These are phyloP conservation scores for Drosophila mayri DNA, from an alignment of 1,140 invertebrate genomes.

Conservation along the genomic window DNA sequence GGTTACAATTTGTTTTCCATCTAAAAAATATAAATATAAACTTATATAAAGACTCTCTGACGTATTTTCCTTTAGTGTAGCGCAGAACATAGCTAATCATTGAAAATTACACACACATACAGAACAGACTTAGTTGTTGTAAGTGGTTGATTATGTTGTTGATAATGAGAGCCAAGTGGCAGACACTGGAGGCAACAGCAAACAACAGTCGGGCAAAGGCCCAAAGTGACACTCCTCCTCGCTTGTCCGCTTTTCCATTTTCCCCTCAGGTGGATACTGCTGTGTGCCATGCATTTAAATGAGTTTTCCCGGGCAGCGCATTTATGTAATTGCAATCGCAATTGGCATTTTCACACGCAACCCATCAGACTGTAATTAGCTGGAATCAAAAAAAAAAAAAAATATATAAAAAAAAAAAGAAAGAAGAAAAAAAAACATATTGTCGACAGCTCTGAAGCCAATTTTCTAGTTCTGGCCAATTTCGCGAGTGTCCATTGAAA, in stretches of 20 bases:
- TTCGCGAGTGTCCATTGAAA: conserved; percentile 16
- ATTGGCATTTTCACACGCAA: conserved; percentile 44
- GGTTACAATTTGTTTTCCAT: too few relatives aligned
- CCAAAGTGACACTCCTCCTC: conserved; percentile 21
- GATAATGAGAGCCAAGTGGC: conserved; percentile 67
- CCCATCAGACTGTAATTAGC: conserved; percentile 52
- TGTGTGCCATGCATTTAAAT: conserved; percentile 68
- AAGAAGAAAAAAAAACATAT: neutral
- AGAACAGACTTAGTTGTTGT: conserved; percentile 31
- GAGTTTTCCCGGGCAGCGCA: conserved; percentile 49
- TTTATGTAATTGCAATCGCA: conserved; percentile 59
- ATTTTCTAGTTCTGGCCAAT: conserved; percentile 5
- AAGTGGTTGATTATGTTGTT: conserved; percentile 78
- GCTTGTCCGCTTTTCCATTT: conserved; percentile 1
- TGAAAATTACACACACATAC: conserved; percentile 18
- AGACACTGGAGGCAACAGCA: conserved; percentile 28
- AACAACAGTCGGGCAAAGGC: conserved; percentile 29
- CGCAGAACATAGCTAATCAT: conserved; percentile 41
- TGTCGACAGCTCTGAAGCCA: neutral
- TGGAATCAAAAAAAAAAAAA: conserved; percentile 1
- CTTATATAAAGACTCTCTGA: too few relatives aligned
- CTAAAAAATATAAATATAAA: too few relatives aligned
- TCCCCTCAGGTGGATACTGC: conserved; percentile 7
- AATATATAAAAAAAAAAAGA: neutral
- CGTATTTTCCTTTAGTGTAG: neutral